Conservation (phyloP, 2,113 vertebrate species). For the Vidua chalybeata region DNA sequence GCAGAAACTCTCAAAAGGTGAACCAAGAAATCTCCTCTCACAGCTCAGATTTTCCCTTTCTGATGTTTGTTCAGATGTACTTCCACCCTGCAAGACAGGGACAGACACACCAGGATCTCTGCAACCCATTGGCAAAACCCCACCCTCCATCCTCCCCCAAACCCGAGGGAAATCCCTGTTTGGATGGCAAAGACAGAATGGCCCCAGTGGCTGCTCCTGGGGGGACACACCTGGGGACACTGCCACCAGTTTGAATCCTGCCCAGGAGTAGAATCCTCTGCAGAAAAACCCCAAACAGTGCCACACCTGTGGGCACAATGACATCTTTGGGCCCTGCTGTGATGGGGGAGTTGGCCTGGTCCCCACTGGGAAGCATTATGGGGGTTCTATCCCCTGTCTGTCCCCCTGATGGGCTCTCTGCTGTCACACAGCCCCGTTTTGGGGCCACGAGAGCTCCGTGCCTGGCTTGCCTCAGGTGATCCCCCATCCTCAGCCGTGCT, state of each 20-base stretch:
- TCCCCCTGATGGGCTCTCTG: rapidly evolving
- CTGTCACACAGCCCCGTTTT: rapidly evolving
- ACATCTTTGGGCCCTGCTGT: background rate
- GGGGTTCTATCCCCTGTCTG: rapidly evolving
- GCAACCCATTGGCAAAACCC: background rate
- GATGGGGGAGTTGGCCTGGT: rapidly evolving
- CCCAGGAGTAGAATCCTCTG: background rate
- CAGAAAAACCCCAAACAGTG: background rate
- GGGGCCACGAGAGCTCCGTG: background rate
- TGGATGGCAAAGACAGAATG: rapidly evolving
- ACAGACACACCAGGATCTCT: background rate
- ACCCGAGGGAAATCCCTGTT: rapidly evolving
- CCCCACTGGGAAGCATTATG: background rate
- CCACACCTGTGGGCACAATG: background rate
- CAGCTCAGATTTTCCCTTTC: background rate
- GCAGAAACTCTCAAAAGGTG: background rate
- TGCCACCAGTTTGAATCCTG: rapidly evolving
- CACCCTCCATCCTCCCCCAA: background rate
- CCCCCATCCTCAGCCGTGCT: background rate
- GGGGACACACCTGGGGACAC: background rate
- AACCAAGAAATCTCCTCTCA: background rate
- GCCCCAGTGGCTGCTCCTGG: background rate
- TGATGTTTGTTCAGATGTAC: too few species aligned
- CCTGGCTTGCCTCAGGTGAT: background rate
- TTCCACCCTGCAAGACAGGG: background rate